phyloP scores from a whole-genome alignment of 1,140 invertebrate species.

The Drosophila rufa region DNA sequence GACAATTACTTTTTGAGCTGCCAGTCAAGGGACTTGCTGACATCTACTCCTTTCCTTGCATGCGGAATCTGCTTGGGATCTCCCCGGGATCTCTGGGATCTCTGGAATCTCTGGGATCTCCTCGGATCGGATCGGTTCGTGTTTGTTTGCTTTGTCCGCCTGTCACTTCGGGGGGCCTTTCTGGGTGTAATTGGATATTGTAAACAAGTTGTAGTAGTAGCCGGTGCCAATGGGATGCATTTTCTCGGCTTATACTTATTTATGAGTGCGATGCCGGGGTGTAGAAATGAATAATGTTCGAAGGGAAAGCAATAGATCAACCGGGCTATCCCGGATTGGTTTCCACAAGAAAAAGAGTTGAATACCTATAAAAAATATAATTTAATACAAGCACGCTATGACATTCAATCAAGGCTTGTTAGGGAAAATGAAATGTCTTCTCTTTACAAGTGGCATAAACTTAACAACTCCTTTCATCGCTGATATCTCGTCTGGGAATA shows the following conservation, averaged over 20 bases:
- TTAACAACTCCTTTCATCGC: constrained; percentile 3
- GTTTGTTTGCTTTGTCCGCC: constrained; percentile 42
- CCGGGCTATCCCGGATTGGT: background rate
- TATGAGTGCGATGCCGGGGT: constrained; percentile 56
- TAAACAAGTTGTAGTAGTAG: constrained; percentile 70
- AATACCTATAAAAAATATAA: constrained; percentile 10
- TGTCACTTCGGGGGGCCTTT: constrained; percentile 62
- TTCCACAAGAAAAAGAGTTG: background rate
- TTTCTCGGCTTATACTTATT: constrained; percentile 45
- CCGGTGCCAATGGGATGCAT: constrained; percentile 35
- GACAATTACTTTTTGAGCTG: constrained; percentile 78
- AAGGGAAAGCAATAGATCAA: constrained; percentile 62
- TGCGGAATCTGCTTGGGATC: constrained; percentile 30
- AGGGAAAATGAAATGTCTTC: constrained; percentile 5
- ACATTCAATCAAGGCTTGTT: constrained; percentile 28
- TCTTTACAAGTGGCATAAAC: constrained; percentile 4
- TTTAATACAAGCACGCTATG: background rate
- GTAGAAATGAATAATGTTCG: constrained; percentile 68
- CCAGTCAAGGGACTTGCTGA: constrained; percentile 78
- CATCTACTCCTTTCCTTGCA: constrained; percentile 47
- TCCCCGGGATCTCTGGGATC: background rate
- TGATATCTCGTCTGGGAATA: constrained; percentile 1
- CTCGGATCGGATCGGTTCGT: constrained; percentile 26
- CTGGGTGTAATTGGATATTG: constrained; percentile 79
- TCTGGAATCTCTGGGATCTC: constrained; percentile 21